Base-by-base conservation (phyloP, 2,113 vertebrate species). In the Ictalurus furcatus region DNA sequence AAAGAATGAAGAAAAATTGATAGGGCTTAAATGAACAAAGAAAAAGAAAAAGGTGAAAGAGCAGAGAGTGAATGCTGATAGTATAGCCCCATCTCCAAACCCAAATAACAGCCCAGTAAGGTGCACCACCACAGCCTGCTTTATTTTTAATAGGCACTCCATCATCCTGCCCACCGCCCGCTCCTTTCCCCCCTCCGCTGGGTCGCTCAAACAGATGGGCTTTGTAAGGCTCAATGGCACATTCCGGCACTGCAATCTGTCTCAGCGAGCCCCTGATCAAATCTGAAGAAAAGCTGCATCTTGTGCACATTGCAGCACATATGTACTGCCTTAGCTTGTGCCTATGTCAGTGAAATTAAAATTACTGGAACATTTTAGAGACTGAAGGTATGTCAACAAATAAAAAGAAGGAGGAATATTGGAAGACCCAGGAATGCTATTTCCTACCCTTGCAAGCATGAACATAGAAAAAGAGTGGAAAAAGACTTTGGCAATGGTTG, bases 61-160 rank as follows among this genome's bases (percentile, higher is more conserved):
- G 79, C 78, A 59, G 74, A 21, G 48, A 87, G 86, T 90, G 84
- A 87, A 25, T 73, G 85, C 78, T 76, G 91, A 87, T 95, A 92
- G 93, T 93, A 91, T 92, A 92, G 95, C 95, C 96, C 95, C 88
- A 92, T 96, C 96, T 96, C 95, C 95, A 97, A 95, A 94, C 95
- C 95, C 96, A 94, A 95, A 97, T 95, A 97, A 97, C 97, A 97
- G 89, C 90, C 89, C 82, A 92, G 90, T 92, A 91, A 90, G 90
- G 91, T 92, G 90, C 84, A 92, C 91, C 93, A 88, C 90, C 91
- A 80, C 93, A 93, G 93, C 93, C 92, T 96, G 93, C 92, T 95
- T 93, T 95, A 95, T 95, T 93, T 96, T 95, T 96, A 96, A 96
- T 95, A 94, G 93, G 92, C 92, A 93, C 94, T 96, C 93, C 93